Base-by-base conservation (phyloP, 2,113 vertebrate species). In the Aleadryas rufinucha region DNA sequence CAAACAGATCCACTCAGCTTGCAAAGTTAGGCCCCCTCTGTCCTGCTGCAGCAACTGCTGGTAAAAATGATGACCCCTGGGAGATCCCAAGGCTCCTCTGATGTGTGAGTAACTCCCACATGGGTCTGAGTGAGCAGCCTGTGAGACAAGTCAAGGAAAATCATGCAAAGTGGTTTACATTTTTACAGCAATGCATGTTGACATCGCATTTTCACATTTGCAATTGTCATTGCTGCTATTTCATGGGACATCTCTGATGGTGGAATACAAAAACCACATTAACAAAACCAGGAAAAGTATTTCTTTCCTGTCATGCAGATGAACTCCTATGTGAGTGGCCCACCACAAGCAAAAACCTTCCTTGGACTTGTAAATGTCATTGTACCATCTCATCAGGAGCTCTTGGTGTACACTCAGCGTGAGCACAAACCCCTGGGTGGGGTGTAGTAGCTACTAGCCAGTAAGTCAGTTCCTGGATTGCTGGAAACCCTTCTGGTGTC, bases 141-240 rank as follows among this genome's bases (percentile, higher is more conserved):
- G 45, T 57, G 77, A 66, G 64, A n/a, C 13, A 7, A 80, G 64
- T 31, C 45, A 84, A 95, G 69, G 77, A 49, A 61, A 87, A 61
- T 23, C 3, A 10, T 21, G 61, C 1, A 0, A 42, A 61, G 50
- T 5, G 8, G 35, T 42, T 90, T 57, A 16, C 0, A 0, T 70
- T 74, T 91, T 87, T 59, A 15, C 19, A 45, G 80, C n/a, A 23
- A n/a, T 13, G 45, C 26, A 10, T 0, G 2, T 52, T 50, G 50
- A 33, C 10, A 8, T 49, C 1, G 6, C 6, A 2, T 79, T 82
- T 85, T 64, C 65, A 24, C 23, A 3, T 83, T 49, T 83, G 60
- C 28, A 75, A 0, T 60, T 68, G 30, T 52, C 15, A 1, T 35
- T 68, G 30, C 44, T 76, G 22, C 31, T 79, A 4, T 60, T 59